A percentile compares a stretch with the other conserved stretches of the same genome.
These are phyloP conservation scores for Galbula dea DNA, from an alignment of 2,113 vertebrate species.

Conservation along the genomic window DNA sequence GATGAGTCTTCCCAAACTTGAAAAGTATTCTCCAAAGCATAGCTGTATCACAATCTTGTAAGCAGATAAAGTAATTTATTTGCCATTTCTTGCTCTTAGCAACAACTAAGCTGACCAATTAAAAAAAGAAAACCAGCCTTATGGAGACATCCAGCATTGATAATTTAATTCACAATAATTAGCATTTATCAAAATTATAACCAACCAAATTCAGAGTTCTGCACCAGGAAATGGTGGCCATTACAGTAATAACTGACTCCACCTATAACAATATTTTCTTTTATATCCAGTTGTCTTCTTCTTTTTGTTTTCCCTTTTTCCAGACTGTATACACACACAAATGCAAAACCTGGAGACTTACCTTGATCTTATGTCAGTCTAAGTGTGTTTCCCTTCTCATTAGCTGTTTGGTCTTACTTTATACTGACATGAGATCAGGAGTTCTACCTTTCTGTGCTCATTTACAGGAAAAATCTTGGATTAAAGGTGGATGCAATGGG, in stretches of 20 bases:
- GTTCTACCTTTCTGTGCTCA: background rate
- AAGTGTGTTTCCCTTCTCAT: background rate
- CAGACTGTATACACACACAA: background rate
- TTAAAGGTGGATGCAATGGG: background rate
- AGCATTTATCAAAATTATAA: background rate
- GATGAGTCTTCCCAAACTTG: background rate
- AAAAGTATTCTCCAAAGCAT: background rate
- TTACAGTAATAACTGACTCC: background rate
- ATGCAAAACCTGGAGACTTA: background rate
- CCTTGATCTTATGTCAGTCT: background rate
- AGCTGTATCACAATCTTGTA: background rate
- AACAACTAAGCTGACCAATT: background rate
- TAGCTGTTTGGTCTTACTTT: background rate
- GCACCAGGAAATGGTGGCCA: background rate
- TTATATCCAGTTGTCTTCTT: background rate
- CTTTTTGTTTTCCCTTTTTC: no score
- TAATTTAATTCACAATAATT: slow-evolving; percentile 33
- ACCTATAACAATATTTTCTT: slow-evolving; percentile 13
- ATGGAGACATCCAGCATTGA: background rate
- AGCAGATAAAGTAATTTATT: background rate
- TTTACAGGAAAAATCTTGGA: background rate
- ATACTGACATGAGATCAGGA: background rate
- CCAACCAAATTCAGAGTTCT: background rate
- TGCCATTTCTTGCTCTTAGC: background rate
- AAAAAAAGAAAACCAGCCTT: background rate